Base-by-base conservation (phyloP, 2,888 invertebrate genomes). In the Eupsilia transversa region DNA sequence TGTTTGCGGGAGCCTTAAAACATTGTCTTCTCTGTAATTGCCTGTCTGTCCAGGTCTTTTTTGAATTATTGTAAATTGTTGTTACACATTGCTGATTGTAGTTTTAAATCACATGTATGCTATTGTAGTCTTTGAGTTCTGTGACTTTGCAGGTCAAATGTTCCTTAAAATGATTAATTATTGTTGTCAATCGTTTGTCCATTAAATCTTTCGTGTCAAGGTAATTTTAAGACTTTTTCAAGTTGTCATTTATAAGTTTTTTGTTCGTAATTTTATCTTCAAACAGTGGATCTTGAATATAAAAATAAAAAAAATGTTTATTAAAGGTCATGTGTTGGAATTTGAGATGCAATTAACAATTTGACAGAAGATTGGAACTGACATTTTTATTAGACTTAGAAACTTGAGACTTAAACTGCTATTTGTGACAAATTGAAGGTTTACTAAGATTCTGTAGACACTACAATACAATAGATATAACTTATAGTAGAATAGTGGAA, bases 161-260 rank as follows among this genome's bases (percentile, higher is more conserved):
- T 64, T 59, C 38, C 20, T 60, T 49, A 33, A 43, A 30, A 67
- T 81, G 70, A 83, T 71, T 67, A 74, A 81, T 82, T 46, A 49
- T 57, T 20, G 6, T 57, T 64, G 54, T 52, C 68, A 69, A 66
- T 63, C 41, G 6, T 20, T 33, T 41, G 43, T 46, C 43, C 38
- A 57, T 63, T 27, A 65, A 52, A 30, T 33, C 14, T 56, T 66
- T 41, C 35, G 35, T 84, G 81, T 70, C 77, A 80, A 80, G 82
- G 85, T 64, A 27, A 43, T 27, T 30, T 52, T 64, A 52, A 20
- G 27, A 84, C 43, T 23, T n/a, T n/a, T 43, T 33, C 30, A 54
- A 75, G 46, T 52, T 52, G 64, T 54, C 65, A 67, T 60, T 80
- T 30, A 41, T 23, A 12, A 3, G 2, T 65, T 57, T 52, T 57